Conservation (phyloP, 2,888 invertebrate species). For the Lysandra bellargus region DNA sequence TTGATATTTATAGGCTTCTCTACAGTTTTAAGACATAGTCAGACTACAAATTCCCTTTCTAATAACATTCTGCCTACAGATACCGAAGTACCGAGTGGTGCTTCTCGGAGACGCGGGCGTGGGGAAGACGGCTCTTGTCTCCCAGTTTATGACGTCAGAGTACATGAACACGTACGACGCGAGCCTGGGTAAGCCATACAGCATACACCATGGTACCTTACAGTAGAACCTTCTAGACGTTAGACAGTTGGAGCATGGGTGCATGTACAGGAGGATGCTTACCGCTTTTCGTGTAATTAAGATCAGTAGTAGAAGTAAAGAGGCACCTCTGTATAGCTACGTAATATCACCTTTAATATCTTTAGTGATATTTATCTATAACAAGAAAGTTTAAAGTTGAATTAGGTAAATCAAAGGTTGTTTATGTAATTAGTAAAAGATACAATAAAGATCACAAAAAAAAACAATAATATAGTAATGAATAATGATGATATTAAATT, state of each 20-base stretch:
- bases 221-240: conserved; percentile 21
- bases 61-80: conserved; percentile 50
- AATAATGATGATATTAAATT: neutral
- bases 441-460: neutral
- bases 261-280: conserved; percentile 23
- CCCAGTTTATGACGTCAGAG: conserved; percentile 97
- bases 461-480: neutral
- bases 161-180: conserved; percentile 97
- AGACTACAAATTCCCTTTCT: neutral
- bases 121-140: conserved; percentile 94
- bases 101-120: conserved; percentile 91
- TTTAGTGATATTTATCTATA: neutral
- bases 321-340: neutral
- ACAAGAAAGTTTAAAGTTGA: neutral
- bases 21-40: too few relatives aligned
- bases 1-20: too few relatives aligned
- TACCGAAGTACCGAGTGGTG: conserved; percentile 89
- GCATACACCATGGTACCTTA: neutral
- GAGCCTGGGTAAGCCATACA: conserved; percentile 85
- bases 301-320: conserved; percentile 9
- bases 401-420: neutral
- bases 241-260: conserved; percentile 25
- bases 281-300: conserved; percentile 25
- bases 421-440: neutral
- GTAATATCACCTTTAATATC: neutral